Evolutionary conservation across 2,797 vertebrate genomes (phyloP).

Genomic region (Limosa lapponica): DNA sequence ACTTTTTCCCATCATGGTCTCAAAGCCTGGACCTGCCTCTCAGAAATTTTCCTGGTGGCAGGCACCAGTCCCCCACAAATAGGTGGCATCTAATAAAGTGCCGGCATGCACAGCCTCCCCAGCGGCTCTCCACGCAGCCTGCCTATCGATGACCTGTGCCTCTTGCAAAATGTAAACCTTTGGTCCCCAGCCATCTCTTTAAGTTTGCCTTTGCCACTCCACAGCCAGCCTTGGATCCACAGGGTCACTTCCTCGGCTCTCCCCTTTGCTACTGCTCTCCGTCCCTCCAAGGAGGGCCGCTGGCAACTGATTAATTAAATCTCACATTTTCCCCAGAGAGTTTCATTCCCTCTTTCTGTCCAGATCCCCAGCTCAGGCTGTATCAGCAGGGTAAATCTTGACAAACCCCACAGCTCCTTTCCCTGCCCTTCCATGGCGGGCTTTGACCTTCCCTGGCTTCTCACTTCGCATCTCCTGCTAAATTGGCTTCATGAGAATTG

Average conservation of each 20-base stretch:
- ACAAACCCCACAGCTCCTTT: not conserved
- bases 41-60: not conserved
- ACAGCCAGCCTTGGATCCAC: not conserved
- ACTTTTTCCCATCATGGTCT: accelerated
- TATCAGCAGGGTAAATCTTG: not conserved
- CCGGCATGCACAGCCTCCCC: accelerated
- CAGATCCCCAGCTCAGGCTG: accelerated
- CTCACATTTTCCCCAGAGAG: not conserved
- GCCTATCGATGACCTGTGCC: not conserved
- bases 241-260: not conserved
- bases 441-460: not conserved
- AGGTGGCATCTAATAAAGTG: not conserved
- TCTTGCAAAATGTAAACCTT: not conserved
- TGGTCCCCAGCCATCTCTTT: not conserved
- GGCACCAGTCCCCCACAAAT: accelerated
- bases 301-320: not conserved
- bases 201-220: not conserved
- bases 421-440: not conserved
- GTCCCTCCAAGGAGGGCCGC: not conserved
- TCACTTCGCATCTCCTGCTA: not conserved
- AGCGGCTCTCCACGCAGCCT: not conserved
- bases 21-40: not conserved
- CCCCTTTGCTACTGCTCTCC: not conserved
- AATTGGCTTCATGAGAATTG: not conserved
- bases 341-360: not conserved